Evolutionary conservation across 2,113 vertebrate genomes (phyloP).

Genomic region (Pelecanoides urinatrix): DNA sequence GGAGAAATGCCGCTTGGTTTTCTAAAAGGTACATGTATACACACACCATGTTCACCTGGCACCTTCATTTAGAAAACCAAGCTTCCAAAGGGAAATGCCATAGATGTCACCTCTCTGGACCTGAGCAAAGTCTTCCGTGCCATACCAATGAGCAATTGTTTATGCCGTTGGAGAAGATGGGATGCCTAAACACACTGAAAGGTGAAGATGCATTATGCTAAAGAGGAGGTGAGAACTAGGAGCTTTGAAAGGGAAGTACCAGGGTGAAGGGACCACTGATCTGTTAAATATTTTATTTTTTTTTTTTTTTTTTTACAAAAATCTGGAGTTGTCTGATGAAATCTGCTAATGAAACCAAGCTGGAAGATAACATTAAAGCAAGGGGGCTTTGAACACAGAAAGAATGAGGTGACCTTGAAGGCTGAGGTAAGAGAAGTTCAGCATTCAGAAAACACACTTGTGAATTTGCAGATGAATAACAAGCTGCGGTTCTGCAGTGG

Average conservation of each 20-base stretch:
- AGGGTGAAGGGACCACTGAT: neutral
- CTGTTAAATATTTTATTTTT: neutral
- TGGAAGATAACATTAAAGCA: neutral
- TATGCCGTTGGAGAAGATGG: neutral
- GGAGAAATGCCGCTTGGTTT: neutral
- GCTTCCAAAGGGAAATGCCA: neutral
- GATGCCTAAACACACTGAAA: neutral
- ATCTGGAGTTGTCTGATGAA: neutral
- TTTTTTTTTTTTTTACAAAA: neutral
- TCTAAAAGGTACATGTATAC: neutral
- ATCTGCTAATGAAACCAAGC: neutral
- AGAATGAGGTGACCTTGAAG: neutral
- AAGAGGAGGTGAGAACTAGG: neutral
- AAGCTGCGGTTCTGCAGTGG: neutral
- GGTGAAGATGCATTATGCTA: neutral
- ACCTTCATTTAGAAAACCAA: neutral
- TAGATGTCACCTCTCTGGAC: neutral
- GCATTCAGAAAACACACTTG: neutral
- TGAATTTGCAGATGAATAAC: neutral
- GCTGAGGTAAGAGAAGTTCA: neutral
- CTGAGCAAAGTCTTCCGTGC: neutral
- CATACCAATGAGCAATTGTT: neutral
- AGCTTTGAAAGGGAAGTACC: neutral
- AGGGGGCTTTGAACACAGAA: neutral
- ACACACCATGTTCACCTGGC: neutral